phyloP scores from a whole-genome alignment of 2,888 invertebrate species.

The Acleris emargana region DNA sequence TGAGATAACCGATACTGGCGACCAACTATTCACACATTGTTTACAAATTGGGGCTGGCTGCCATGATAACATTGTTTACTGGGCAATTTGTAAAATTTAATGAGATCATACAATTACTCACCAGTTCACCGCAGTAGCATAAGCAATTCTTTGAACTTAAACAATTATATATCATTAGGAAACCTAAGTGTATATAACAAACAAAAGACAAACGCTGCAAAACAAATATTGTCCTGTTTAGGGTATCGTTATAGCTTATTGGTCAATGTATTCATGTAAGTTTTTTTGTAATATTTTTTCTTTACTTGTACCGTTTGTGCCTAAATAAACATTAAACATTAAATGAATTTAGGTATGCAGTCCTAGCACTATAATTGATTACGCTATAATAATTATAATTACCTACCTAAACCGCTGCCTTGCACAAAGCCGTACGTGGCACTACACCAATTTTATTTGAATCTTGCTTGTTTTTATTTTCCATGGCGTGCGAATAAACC shows the following conservation, averaged over 20 bases:
- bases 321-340: too few relatives aligned
- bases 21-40: conserved; percentile 20
- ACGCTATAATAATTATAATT: too few relatives aligned
- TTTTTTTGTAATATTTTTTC: too few relatives aligned
- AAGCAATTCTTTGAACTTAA: neutral
- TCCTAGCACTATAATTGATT: too few relatives aligned
- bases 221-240: neutral
- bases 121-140: conserved; percentile 11
- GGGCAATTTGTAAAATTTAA: conserved; percentile 25
- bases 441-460: neutral
- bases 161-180: neutral
- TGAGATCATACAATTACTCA: conserved; percentile 30
- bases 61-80: conserved; percentile 31
- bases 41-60: conserved; percentile 23
- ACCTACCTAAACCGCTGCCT: too few relatives aligned
- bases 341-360: too few relatives aligned
- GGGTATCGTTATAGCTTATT: too few relatives aligned
- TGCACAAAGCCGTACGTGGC: too few relatives aligned
- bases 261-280: too few relatives aligned
- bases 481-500: conserved; percentile 50
- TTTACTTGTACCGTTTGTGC: too few relatives aligned
- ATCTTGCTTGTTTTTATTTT: conserved; percentile 14
- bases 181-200: neutral
- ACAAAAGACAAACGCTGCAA: neutral
- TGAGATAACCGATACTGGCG: conserved; percentile 34